phyloP scores from a whole-genome alignment of 2,113 vertebrate species.

The Psittacus erithacus region DNA sequence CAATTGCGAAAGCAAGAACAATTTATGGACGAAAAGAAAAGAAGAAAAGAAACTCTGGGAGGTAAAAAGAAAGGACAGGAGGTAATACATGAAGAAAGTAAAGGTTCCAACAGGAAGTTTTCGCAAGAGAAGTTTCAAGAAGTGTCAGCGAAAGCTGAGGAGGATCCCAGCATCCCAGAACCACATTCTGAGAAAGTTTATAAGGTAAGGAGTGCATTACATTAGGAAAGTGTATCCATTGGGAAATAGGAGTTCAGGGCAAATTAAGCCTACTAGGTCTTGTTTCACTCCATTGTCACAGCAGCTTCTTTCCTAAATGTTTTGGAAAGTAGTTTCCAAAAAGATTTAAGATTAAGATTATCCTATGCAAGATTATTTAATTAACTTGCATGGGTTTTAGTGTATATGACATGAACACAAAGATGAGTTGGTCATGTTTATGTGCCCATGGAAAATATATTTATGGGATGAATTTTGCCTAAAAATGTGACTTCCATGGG shows the following conservation, averaged over 20 bases:
- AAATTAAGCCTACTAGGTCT: background rate
- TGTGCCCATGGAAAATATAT: background rate
- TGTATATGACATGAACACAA: background rate
- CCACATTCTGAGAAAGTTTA: constrained; percentile 24
- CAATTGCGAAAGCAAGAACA: constrained; percentile 73
- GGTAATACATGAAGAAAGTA: constrained; percentile 13
- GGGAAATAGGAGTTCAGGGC: background rate
- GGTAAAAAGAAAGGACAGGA: constrained; percentile 58
- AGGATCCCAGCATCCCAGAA: background rate
- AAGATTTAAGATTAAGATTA: background rate
- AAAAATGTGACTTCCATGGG: background rate
- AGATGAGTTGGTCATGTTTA: background rate
- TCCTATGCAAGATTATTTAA: background rate
- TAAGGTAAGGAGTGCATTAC: constrained; percentile 52
- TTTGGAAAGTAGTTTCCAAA: background rate
- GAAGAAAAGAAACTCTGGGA: constrained; percentile 35
- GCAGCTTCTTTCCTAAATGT: background rate
- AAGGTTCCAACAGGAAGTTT: background rate
- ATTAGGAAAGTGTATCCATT: background rate
- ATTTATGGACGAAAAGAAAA: constrained; percentile 69
- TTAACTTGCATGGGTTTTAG: background rate
- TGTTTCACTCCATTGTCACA: background rate
- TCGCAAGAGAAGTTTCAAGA: constrained; percentile 42
- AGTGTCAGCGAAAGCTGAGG: constrained; percentile 11
- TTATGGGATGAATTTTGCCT: background rate